phyloP scores from a whole-genome alignment of 2,113 vertebrate species.

The Scophthalmus maximus region DNA sequence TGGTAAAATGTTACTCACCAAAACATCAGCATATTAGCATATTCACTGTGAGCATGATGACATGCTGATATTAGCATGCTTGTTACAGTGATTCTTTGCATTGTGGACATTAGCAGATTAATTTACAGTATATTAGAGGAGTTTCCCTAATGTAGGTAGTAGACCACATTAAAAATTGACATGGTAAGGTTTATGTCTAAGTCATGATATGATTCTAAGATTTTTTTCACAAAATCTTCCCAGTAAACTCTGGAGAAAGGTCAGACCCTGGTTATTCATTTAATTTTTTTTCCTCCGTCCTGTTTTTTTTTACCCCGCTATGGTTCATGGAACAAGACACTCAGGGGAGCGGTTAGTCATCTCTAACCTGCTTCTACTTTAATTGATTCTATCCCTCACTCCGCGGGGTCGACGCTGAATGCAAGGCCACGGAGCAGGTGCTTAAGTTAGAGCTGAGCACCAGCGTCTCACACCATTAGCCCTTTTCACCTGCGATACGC shows the following conservation, averaged over 20 bases:
- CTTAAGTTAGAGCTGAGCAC: constrained; percentile 61
- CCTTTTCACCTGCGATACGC: constrained; percentile 39
- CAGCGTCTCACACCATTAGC: constrained; percentile 74
- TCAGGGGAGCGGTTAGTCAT: constrained; percentile 50
- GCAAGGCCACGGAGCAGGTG: constrained; percentile 51
- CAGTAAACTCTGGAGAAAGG: not conserved
- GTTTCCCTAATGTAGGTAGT: too few species aligned
- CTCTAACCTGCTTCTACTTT: constrained; percentile 54
- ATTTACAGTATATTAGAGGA: not conserved
- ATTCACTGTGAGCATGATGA: not conserved
- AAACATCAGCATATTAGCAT: not conserved
- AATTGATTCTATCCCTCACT: constrained; percentile 68
- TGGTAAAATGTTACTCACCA: too few species aligned
- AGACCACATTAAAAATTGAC: too few species aligned
- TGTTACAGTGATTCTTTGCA: too few species aligned
- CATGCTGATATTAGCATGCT: not conserved
- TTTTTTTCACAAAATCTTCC: not conserved
- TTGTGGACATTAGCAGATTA: not conserved
- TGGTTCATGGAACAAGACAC: constrained; percentile 47
- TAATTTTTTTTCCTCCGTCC: constrained; percentile 10
- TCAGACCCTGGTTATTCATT: not conserved
- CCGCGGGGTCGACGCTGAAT: constrained; percentile 29
- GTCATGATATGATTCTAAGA: not conserved
- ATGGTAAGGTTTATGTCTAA: not conserved
- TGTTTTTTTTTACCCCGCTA: constrained; percentile 28